Conservation (phyloP, 37 sponge, comb jelly and placozoan genomes). For the Lycopodina hypogea region DNA sequence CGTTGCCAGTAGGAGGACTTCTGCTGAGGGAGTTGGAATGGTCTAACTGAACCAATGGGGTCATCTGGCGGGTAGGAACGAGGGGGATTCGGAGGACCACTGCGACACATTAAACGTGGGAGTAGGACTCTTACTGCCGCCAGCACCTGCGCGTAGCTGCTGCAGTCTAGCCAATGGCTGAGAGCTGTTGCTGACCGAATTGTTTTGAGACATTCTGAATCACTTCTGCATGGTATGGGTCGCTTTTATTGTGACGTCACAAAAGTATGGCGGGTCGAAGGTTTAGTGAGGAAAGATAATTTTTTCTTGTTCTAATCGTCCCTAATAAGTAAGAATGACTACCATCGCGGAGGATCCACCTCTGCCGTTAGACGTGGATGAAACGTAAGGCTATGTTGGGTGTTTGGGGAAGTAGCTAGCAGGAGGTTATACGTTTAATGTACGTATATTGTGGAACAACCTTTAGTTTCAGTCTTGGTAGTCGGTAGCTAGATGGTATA, state of each 20-base stretch:
- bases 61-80: background rate
- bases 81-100: background rate
- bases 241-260: conserved; percentile 18
- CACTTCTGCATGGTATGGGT: background rate
- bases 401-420: background rate
- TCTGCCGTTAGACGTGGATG: conserved; percentile 59
- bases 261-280: background rate
- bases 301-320: background rate
- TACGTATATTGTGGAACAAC: too few relatives aligned
- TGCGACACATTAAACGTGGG: background rate
- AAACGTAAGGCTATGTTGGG: conserved; percentile 52
- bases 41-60: background rate
- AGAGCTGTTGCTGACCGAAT: too few relatives aligned
- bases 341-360: conserved; percentile 63
- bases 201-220: conserved; percentile 3
- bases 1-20: conserved; percentile 7
- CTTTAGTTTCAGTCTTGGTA: too few relatives aligned
- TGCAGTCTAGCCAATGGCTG: background rate
- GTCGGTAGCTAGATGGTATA: too few relatives aligned
- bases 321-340: conserved; percentile 22
- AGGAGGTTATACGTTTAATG: too few relatives aligned
- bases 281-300: too few relatives aligned
- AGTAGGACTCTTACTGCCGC: conserved; percentile 10
- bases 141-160: conserved; percentile 4
- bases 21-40: conserved; percentile 1